Evolutionary conservation across 1,140 invertebrate genomes (phyloP).

Genomic region (Theocolax elegans): DNA sequence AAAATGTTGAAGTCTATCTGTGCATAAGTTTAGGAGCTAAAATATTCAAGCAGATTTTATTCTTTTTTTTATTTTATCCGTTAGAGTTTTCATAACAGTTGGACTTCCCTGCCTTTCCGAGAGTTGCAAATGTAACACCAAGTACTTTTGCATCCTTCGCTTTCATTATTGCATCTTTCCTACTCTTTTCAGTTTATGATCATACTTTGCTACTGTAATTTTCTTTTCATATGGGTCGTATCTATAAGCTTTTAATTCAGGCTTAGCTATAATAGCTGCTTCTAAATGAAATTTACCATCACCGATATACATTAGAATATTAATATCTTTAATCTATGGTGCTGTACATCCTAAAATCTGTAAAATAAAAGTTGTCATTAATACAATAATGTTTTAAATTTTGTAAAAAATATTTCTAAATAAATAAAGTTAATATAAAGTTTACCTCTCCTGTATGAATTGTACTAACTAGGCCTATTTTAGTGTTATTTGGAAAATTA

Average conservation of each 20-base stretch:
- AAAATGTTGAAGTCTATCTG: constrained; percentile 89
- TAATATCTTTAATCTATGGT: constrained; percentile 80
- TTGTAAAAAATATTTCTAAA: background rate
- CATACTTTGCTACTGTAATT: constrained; percentile 92
- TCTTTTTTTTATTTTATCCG: constrained; percentile 74
- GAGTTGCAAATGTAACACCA: constrained; percentile 94
- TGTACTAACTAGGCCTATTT: constrained; percentile 90
- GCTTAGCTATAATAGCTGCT: constrained; percentile 98
- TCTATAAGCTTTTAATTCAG: constrained; percentile 84
- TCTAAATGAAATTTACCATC: constrained; percentile 99
- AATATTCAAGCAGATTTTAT: constrained; percentile 81
- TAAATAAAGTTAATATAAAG: no score
- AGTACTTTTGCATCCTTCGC: constrained; percentile 77
- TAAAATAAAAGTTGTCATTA: constrained; percentile 34
- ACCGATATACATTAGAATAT: constrained; percentile 90
- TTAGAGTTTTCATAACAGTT: constrained; percentile 79
- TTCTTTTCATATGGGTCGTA: constrained; percentile 99
- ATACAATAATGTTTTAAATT: constrained; percentile 52
- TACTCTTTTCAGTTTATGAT: constrained; percentile 79
- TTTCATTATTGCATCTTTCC: constrained; percentile 79
- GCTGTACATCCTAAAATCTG: constrained; percentile 94
- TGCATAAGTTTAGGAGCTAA: constrained; percentile 97
- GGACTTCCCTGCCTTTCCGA: constrained; percentile 94
- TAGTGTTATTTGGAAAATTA: constrained; percentile 79
- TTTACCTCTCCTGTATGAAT: constrained; percentile 95